Conservation (phyloP, 2,888 invertebrate genomes). For the Tridacna crocea region DNA sequence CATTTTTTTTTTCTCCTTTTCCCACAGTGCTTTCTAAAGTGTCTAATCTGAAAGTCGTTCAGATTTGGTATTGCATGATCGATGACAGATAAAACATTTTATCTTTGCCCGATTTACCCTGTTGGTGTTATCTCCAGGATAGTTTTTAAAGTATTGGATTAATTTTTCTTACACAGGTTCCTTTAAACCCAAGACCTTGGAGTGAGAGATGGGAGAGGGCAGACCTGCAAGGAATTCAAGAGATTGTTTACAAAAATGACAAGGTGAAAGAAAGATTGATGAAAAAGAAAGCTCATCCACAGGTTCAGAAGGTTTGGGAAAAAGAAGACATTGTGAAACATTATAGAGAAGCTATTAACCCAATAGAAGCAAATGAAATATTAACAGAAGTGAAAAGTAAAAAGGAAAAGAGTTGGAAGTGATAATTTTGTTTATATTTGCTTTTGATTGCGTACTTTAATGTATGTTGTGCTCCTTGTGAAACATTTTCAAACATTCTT, state of each 20-base stretch:
- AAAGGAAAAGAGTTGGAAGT: slow-evolving; percentile 32
- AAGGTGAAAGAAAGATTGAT: slow-evolving; percentile 73
- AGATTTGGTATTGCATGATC: too few relatives aligned
- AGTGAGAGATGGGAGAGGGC: slow-evolving; percentile 90
- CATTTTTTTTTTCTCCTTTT: too few relatives aligned
- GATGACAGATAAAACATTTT: too few relatives aligned
- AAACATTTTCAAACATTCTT: neutral
- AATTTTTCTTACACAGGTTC: neutral
- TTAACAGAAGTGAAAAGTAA: slow-evolving; percentile 32
- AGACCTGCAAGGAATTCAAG: slow-evolving; percentile 76
- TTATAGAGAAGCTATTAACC: slow-evolving; percentile 53
- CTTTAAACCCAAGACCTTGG: slow-evolving; percentile 91
- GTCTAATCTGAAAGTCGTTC: too few relatives aligned
- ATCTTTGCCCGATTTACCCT: too few relatives aligned
- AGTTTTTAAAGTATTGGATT: too few relatives aligned
- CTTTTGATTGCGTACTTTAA: neutral
- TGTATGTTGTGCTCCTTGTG: neutral
- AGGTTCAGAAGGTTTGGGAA: slow-evolving; percentile 88
- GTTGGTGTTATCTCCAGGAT: too few relatives aligned
- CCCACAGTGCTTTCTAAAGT: too few relatives aligned
- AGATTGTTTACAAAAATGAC: slow-evolving; percentile 67
- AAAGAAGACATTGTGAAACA: slow-evolving; percentile 94
- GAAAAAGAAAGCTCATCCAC: slow-evolving; percentile 81
- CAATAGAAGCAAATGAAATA: slow-evolving; percentile 37
- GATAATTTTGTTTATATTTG: neutral